Percentiles rank a stretch among this genome's conserved stretches.
Conservation (phyloP, 2,113 vertebrate species). For the Grammatotria lemairii region DNA sequence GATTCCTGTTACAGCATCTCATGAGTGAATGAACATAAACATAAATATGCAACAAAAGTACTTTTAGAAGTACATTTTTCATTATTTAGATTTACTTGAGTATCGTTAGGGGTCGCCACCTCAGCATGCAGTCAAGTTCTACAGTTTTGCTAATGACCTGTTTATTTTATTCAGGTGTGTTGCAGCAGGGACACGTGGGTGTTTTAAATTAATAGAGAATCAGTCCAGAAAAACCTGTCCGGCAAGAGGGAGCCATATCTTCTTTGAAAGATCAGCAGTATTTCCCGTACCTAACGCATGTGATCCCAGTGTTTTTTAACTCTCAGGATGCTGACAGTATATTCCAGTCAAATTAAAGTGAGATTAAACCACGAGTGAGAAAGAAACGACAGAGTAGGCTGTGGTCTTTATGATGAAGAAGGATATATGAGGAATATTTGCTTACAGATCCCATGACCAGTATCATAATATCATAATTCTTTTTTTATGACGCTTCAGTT, state of each 20-base stretch:
- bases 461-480: neutral
- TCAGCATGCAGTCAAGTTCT: neutral
- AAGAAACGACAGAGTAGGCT: neutral
- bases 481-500: neutral
- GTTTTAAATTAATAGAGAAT: neutral
- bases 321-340: neutral
- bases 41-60: neutral
- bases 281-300: neutral
- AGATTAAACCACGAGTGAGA: neutral
- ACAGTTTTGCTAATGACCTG: neutral
- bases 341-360: neutral
- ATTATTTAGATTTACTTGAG: neutral
- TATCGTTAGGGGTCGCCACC: neutral
- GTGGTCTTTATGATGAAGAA: neutral
- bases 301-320: neutral
- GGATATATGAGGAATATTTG: neutral
- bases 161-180: neutral
- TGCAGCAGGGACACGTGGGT: neutral
- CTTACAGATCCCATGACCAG: neutral
- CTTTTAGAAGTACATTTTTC: neutral
- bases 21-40: neutral
- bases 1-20: neutral
- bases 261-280: neutral
- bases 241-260: neutral
- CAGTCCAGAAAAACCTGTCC: neutral